Evolutionary conservation across 2,113 vertebrate species (phyloP).

Genomic region (Turdus rufiventris): DNA sequence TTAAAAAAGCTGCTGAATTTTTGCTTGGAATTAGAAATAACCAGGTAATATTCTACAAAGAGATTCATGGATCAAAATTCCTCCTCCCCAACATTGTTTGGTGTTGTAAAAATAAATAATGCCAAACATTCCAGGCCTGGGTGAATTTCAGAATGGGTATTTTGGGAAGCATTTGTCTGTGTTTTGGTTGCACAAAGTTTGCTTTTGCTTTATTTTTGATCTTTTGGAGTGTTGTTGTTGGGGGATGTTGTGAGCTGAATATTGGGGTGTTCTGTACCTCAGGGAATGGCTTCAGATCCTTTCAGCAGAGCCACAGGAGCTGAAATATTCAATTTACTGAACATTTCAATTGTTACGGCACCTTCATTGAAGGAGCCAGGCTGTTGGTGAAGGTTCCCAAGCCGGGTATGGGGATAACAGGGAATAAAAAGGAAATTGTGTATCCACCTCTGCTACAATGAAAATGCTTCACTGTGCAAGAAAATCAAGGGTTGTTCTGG

Average conservation of each 20-base stretch:
- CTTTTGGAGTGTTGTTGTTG: not conserved
- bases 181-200: not conserved
- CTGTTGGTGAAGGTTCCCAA: not conserved
- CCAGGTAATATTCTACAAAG: not conserved
- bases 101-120: not conserved
- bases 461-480: not conserved
- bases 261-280: not conserved
- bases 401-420: too few species aligned
- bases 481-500: not conserved
- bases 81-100: not conserved
- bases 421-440: not conserved
- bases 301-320: not conserved
- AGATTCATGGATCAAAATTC: not conserved
- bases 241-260: not conserved
- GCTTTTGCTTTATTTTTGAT: not conserved
- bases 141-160: not conserved
- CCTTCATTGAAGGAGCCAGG: not conserved
- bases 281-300: not conserved
- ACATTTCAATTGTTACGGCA: fast-evolving
- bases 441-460: not conserved
- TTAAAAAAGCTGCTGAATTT: not conserved
- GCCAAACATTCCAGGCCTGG: not conserved
- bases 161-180: not conserved
- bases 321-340: not conserved
- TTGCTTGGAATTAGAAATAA: not conserved